A percentile compares a stretch with the other conserved stretches of the same genome.
Evolutionary conservation across 2,113 vertebrate species (phyloP).

Genomic region (Hippolais icterina): DNA sequence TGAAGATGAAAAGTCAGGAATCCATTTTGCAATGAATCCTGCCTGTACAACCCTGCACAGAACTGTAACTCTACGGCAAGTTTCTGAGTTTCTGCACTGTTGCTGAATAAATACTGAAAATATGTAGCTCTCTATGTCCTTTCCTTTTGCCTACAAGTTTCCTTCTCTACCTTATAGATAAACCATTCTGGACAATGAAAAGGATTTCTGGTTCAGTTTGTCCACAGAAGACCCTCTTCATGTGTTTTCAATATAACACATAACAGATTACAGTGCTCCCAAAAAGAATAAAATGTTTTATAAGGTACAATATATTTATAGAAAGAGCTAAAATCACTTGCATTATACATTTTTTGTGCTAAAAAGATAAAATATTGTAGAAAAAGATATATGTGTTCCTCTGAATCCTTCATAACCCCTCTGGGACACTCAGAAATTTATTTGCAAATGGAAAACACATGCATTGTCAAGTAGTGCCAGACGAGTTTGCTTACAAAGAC

Average conservation of each 20-base stretch:
- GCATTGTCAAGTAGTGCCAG: constrained; percentile 37
- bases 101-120: not conserved
- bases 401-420: constrained; percentile 36
- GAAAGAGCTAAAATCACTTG: constrained; percentile 46
- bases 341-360: not conserved
- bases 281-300: constrained; percentile 60
- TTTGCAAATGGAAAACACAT: constrained; percentile 61
- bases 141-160: not conserved
- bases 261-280: constrained; percentile 15
- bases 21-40: not conserved
- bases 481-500: constrained; percentile 58
- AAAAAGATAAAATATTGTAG: constrained; percentile 18
- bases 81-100: not conserved
- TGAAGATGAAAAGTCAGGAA: not conserved
- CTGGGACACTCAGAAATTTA: constrained; percentile 38
- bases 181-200: constrained; percentile 1
- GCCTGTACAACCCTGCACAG: not conserved
- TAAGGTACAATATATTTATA: constrained; percentile 50
- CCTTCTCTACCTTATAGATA: not conserved
- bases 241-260: constrained; percentile 60
- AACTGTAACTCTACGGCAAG: accelerated
- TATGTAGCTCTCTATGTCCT: not conserved
- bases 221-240: not conserved
- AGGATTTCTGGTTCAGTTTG: constrained; percentile 34
- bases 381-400: constrained; percentile 37